These are phyloP conservation scores for Phocides pigmalion DNA, from an alignment of 1,140 invertebrate species.

Conservation along the genomic window DNA sequence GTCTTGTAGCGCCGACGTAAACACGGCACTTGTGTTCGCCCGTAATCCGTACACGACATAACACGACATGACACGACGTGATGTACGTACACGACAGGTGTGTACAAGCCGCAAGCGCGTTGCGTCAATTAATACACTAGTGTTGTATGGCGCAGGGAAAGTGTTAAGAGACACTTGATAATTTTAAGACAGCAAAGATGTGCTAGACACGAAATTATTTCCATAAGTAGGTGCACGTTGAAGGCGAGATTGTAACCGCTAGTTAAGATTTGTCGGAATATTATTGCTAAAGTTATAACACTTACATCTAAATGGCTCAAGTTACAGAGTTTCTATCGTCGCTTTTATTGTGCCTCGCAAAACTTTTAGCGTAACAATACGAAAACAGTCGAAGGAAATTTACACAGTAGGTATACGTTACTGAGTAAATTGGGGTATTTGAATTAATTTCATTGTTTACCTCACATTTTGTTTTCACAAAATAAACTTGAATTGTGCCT, in stretches of 20 bases:
- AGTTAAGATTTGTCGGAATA: not conserved
- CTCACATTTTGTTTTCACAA: not conserved
- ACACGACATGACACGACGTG: no score
- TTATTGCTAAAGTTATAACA: constrained; percentile 16
- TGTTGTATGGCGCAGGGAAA: no score
- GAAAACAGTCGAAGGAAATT: constrained; percentile 21
- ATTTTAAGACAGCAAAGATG: no score
- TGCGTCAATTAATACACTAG: no score
- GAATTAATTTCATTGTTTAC: not conserved
- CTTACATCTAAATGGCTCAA: constrained; percentile 2
- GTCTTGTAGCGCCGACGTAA: no score
- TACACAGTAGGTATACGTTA: constrained; percentile 3
- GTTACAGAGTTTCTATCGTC: constrained; percentile 6
- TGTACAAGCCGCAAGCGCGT: no score
- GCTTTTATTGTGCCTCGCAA: not conserved
- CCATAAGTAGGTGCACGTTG: not conserved
- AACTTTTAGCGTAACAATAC: constrained; percentile 31
- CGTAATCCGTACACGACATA: no score
- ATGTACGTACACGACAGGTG: no score
- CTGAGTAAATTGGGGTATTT: not conserved
- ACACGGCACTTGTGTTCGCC: no score
- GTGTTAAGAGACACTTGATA: no score
- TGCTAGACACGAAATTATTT: no score
- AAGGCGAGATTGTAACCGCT: not conserved
- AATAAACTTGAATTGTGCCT: no score